A percentile compares a stretch with the other conserved stretches of the same genome.
These are phyloP conservation scores for Biston betularia DNA, from an alignment of 2,888 invertebrate species.

Conservation along the genomic window DNA sequence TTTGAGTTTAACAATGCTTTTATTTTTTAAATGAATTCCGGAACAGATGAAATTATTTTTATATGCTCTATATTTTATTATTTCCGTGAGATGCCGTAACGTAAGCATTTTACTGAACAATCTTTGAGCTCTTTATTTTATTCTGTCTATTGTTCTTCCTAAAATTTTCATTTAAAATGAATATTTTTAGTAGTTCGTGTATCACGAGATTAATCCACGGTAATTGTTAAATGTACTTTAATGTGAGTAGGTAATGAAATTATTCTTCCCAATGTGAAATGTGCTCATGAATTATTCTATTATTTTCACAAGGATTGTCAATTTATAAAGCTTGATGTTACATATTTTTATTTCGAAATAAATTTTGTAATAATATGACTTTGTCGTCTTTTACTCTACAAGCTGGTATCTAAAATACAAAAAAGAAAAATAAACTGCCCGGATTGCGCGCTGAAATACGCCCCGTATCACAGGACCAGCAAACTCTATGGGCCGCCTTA, in stretches of 20 bases:
- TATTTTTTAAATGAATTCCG: constrained; percentile 64
- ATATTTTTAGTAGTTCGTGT: constrained; percentile 40
- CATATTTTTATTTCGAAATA: constrained; percentile 80
- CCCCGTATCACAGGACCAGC: too few species aligned
- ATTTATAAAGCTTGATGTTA: constrained; percentile 84
- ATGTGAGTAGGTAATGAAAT: constrained; percentile 50
- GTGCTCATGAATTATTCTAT: constrained; percentile 81
- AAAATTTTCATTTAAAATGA: constrained; percentile 44
- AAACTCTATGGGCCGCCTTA: too few species aligned
- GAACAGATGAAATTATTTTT: constrained; percentile 62
- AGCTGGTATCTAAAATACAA: neutral
- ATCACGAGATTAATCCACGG: constrained; percentile 38
- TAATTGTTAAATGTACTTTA: constrained; percentile 41
- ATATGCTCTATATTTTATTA: constrained; percentile 59
- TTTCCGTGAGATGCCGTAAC: constrained; percentile 19
- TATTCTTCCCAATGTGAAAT: constrained; percentile 77
- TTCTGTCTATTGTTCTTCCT: constrained; percentile 32
- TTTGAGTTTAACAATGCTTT: constrained; percentile 62
- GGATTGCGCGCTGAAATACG: too few species aligned
- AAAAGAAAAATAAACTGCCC: neutral
- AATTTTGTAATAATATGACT: constrained; percentile 70
- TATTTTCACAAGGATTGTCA: constrained; percentile 79
- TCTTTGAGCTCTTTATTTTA: constrained; percentile 16
- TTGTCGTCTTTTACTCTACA: constrained; percentile 38
- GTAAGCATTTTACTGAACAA: constrained; percentile 29